These are phyloP conservation scores for Toxotes jaculatrix DNA, from an alignment of 2,113 vertebrate genomes.

Conservation along the genomic window DNA sequence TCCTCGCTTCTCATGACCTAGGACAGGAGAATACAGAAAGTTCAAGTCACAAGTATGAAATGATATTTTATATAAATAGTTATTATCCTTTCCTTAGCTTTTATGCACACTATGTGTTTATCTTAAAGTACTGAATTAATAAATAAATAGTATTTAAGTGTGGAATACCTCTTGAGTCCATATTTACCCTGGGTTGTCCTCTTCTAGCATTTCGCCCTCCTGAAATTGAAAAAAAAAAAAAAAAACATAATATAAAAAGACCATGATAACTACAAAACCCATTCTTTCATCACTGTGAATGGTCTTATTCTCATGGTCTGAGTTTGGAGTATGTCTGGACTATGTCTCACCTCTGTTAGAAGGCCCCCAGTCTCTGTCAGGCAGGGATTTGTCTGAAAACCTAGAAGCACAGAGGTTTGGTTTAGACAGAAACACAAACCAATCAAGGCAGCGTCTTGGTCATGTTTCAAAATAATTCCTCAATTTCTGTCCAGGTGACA, in stretches of 20 bases:
- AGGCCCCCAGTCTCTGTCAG: constrained; percentile 76
- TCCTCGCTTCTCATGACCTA: constrained; percentile 84
- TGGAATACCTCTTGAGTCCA: constrained; percentile 83
- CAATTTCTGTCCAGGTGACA: constrained; percentile 5
- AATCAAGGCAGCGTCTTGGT: neutral
- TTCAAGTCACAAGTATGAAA: neutral
- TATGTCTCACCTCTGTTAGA: constrained; percentile 78
- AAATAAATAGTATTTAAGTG: neutral
- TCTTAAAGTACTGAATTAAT: neutral
- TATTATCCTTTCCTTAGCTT: neutral
- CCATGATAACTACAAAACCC: neutral
- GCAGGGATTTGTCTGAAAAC: constrained; percentile 81
- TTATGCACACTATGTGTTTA: neutral
- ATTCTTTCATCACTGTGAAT: neutral
- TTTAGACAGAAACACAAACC: constrained; percentile 35
- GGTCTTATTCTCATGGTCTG: neutral
- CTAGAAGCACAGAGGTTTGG: constrained; percentile 63
- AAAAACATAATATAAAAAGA: constrained; percentile 17
- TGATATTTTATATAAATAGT: neutral
- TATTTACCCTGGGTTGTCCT: constrained; percentile 79
- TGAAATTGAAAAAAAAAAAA: constrained; percentile 56
- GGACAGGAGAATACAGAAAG: constrained; percentile 54
- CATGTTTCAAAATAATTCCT: constrained; percentile 4
- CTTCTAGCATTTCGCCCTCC: constrained; percentile 86
- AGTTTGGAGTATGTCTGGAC: neutral